Evolutionary conservation across 2,113 vertebrate genomes (phyloP), one percentile per base, ranked within the genome.

Genomic region (Phaethornis superciliosus): DNA sequence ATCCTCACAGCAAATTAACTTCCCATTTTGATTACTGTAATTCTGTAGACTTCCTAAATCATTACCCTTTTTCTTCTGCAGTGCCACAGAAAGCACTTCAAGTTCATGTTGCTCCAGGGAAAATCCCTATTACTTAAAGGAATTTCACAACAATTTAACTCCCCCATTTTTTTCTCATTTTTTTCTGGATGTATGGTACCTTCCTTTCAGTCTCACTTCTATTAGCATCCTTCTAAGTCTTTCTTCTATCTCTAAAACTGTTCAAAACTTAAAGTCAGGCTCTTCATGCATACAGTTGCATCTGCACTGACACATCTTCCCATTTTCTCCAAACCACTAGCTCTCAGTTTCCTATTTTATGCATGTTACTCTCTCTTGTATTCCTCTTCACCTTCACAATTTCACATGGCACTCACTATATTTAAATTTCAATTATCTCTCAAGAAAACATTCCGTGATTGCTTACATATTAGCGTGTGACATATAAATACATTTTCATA

Each of bases 71-170:
- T 56, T 85, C 21, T 76, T 37, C 40, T 80, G 18, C 40, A 82
- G 23, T 67, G 54, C 30, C 33, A 54, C 12, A 81, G 59, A 70
- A 88, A 62, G 11, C 42, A 54, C 32, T 47, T 32, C 28, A 83
- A 88, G 86, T 88, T 92, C 58, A 42, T 56, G 14, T 52, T 56
- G 44, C 49, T 90, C 15, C 49, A 82, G 54, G 82, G 44, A 85
- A 94, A 90, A 85, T 76, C 68, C 11, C 19, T 83, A 40, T 44
- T 83, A 76, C 19, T 62, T 88, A 40, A 80, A 86, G 68, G 78
- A 85, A 75, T 75, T 89, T 82, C 12, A 3, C n/a, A 90, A 79
- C 54, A 76, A 82, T 56, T 71, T 58, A 27, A 75, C 12, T 0
- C 0, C 3, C 2, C 0, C 1, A 4, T 14, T 59, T 82, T 81